Base-by-base conservation (phyloP, 2,797 vertebrate genomes). In the Melanotaenia pygmaea region DNA sequence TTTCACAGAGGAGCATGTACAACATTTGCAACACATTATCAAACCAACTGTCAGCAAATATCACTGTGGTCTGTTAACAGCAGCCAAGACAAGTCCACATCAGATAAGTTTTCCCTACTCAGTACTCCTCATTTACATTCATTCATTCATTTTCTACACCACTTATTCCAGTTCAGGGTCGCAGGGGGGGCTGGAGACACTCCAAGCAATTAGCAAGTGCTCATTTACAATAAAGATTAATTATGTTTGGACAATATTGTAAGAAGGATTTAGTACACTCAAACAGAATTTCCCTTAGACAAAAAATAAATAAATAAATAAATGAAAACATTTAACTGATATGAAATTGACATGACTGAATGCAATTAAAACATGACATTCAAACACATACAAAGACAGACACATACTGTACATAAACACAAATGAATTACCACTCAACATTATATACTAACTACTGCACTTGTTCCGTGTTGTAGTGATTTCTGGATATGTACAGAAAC, bases 41-140 rank as follows among this genome's bases (percentile, higher is more conserved):
- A 59, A 18, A 74, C 22, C 77, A 86, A 82, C 80, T 83, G 82
- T 82, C 80, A 73, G 22, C 71, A 81, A 66, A 77, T 59, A 78
- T 34, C 3, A n/a, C 81, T 72, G 77, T 37, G 76, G 76, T 82
- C 61, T 73, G 74, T 77, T 82, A 64, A 58, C 67, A 40, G 75
- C 78, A 68, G 65, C 54, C n/a, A 66, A 62, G 22, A 59, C 37
- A 20, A 72, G 66, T 83, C 60, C 71, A 37, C 40, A 54, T 56
- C 54, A 64, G 56, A 77, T 70, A 43, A 71, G 30, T 30, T 58
- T 16, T 72, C 66, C 5, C 1, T 10, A 58, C 45, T 74, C 58
- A 16, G 37, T 59, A 45, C 24, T 28, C 28, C 28, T 28, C 28
- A 28, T 28, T 28, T 28, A 28, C 28, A 28, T 28, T 28, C 28